A percentile compares a stretch with the other conserved stretches of the same genome.
Conservation (phyloP, 2,797 vertebrate species). For the Pseudochirops cupreus region DNA sequence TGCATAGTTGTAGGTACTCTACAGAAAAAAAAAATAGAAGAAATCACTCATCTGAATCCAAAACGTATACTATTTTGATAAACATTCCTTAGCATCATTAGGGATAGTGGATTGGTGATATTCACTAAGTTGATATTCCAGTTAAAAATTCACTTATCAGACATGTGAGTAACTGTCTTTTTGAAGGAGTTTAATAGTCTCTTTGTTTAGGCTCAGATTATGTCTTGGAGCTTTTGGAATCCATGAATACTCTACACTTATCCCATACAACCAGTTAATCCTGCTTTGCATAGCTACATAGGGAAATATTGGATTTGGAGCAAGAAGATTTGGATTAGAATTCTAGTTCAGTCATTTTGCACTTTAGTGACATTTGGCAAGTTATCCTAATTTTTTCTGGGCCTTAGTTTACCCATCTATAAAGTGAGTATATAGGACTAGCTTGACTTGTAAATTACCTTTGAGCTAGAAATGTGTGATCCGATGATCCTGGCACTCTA, state of each 20-base stretch:
- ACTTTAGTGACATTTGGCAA: neutral
- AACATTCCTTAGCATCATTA: neutral
- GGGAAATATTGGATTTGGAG: neutral
- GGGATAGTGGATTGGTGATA: conserved; percentile 4
- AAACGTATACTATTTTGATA: conserved; percentile 13
- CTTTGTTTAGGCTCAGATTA: neutral
- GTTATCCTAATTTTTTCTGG: neutral
- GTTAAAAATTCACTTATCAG: neutral
- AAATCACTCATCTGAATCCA: conserved; percentile 1
- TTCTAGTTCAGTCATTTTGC: neutral
- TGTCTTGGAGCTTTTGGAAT: neutral
- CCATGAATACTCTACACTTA: neutral
- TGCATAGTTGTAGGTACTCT: neutral
- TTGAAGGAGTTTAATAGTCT: neutral
- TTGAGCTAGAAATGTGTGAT: neutral
- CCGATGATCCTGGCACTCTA: neutral
- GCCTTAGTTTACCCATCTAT: neutral
- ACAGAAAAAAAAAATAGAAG: neutral
- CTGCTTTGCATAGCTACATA: neutral
- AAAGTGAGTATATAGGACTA: neutral
- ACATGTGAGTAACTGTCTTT: neutral
- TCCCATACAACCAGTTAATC: neutral
- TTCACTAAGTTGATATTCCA: neutral
- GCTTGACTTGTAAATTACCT: neutral
- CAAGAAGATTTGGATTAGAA: neutral